Percentiles rank a stretch among this genome's conserved stretches.
These are phyloP conservation scores for Parazoanthus darwini DNA, from an alignment of 92 coral and sea anemone genomes.

Conservation along the genomic window DNA sequence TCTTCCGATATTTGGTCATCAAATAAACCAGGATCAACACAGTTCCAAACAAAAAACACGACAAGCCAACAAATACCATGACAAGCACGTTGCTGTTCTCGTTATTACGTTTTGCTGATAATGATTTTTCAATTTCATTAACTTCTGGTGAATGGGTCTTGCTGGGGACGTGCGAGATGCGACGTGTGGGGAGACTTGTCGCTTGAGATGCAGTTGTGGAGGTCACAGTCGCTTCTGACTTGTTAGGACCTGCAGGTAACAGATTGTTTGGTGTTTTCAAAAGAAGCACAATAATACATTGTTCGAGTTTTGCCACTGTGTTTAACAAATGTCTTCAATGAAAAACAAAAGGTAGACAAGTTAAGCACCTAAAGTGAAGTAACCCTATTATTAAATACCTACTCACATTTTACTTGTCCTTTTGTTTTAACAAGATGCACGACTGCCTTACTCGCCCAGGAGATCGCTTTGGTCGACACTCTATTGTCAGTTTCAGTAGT, in stretches of 20 bases:
- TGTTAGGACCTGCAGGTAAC: background rate
- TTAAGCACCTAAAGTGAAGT: too few species aligned
- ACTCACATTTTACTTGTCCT: constrained; percentile 27
- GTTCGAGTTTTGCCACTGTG: background rate
- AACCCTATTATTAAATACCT: background rate
- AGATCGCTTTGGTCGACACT: background rate
- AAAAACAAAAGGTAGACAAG: too few species aligned
- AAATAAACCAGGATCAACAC: background rate
- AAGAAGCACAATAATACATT: background rate
- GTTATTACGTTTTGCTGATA: background rate
- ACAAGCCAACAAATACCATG: background rate
- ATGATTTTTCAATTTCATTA: background rate
- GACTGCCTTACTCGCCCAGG: background rate
- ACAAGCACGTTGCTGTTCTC: background rate
- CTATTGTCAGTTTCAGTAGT: constrained; percentile 1
- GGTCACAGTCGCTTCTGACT: background rate
- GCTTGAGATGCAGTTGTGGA: background rate
- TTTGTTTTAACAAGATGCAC: constrained; percentile 30
- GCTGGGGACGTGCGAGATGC: background rate
- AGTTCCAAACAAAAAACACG: background rate
- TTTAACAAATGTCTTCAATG: too few species aligned
- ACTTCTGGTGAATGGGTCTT: background rate
- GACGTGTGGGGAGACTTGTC: background rate
- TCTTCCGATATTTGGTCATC: background rate
- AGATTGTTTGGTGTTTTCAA: background rate